phyloP scores from a whole-genome alignment of 2,113 vertebrate species.

The Otocyon megalotis region DNA sequence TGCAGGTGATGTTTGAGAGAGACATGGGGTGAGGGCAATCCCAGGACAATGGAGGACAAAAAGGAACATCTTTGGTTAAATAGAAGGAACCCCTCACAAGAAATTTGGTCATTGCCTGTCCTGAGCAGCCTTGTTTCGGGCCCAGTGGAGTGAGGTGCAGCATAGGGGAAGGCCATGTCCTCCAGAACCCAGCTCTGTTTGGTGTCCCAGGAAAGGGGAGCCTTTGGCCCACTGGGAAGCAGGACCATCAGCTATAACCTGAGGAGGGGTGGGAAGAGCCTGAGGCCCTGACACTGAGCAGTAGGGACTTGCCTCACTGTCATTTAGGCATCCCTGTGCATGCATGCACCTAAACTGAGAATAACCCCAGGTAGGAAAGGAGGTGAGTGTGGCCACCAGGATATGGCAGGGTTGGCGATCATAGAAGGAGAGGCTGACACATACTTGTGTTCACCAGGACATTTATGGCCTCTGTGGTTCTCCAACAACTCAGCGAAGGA shows the following conservation, averaged over 20 bases:
- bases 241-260: neutral
- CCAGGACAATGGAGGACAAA: neutral
- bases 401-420: neutral
- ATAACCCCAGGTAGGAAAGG: neutral
- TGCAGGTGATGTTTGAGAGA: neutral
- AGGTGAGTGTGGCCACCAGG: neutral
- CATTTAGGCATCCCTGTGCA: neutral
- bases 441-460: neutral
- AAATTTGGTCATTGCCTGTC: neutral
- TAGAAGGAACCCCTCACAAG: neutral
- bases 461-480: conserved; percentile 62
- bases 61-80: neutral
- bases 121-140: neutral
- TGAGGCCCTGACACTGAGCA: neutral
- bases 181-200: neutral
- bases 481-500: neutral
- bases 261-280: neutral
- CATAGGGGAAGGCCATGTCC: neutral
- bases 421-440: conserved; percentile 70
- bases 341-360: neutral
- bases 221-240: neutral
- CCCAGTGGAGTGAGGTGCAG: neutral
- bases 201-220: neutral
- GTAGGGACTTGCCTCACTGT: no score
- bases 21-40: neutral